Evolutionary conservation across 2,113 vertebrate genomes (phyloP), one percentile per base, ranked within the genome.

Genomic region (Cyprinodon variegatus): DNA sequence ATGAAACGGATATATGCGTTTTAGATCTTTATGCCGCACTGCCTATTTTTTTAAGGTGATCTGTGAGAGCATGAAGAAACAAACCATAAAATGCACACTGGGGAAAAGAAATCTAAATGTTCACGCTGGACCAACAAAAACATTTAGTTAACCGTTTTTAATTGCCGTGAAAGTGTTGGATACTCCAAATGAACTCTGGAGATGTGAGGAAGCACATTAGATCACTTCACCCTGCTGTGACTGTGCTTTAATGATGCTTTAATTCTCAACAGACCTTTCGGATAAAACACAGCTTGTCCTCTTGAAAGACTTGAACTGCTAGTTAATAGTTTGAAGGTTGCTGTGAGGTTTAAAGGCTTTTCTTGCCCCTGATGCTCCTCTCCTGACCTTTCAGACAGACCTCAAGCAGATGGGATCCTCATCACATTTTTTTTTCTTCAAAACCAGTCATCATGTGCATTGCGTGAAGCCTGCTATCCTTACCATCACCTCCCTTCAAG

Each of bases 341-440:
- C 63, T 29, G n/a, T 45, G 75, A 84, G 76, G 82, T 90, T 89
- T 82, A 91, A 88, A 87, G 82, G 45, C 65, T 74, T 72, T 61
- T 68, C 76, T 75, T 77, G 61, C 8, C 68, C 76, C 80, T 79
- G 72, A 72, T 80, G 79, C 86, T 89, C 87, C 73, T 74, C 79
- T 62, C 75, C 90, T 94, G 92, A 89, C 93, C 87, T 53, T 53
- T 41, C 78, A 86, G 83, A 88, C 83, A 83, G 83, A 88, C 68
- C 77, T 59, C 64, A 92, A 76, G 72, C 93, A 95, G 93, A 94
- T 94, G 94, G 93, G 91, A 94, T 91, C 90, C 93, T 94, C 93
- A 94, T 93, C 92, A 94, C 83, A 74, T 64, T 8, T 75, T 22
- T 69, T 74, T 69, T 79, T 74, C 81, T 11, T 88, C 63, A 66